Base-by-base conservation (phyloP, 2,888 invertebrate genomes). In the Tetragonula carbonaria region DNA sequence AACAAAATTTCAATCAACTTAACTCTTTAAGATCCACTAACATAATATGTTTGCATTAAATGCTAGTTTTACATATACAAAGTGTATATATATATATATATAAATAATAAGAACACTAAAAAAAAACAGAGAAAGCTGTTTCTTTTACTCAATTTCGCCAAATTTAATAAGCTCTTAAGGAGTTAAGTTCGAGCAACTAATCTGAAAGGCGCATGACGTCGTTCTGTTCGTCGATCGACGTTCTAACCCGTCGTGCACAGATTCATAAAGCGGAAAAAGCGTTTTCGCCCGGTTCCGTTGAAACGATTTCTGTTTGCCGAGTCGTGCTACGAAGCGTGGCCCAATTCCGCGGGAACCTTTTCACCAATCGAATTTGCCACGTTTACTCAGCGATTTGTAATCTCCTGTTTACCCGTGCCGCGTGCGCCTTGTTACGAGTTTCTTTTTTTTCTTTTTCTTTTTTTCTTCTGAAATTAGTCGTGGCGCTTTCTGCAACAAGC, bases 321-420 rank as follows among this genome's bases (percentile, higher is more conserved):
- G 65, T 45, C 57, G 38, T 18, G 67, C 80, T 55, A 59, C 74
- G 28, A 66, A 72, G n/a, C 80, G 82, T 33, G 74, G 67, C 72
- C 76, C 76, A 81, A 76, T 80, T 73, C 73, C 67, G 68, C 67
- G 67, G 81, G 33, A 73, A 81, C 83, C 81, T 73, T 77, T 53
- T 73, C 68, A 67, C 81, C 76, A 83, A 83, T 81, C 75, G 76
- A 83, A 83, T 83, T 81, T 76, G 62, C 72, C 57, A 76, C 76
- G 83, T 83, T 81, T 83, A 63, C 83, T 57, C 57, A 81, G 76
- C 76, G 81, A 83, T 81, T 83, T 59, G 83, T 81, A 81, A 83
- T 83, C 81, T 76, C 73, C 83, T 83, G 81, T 83, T 81, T 73
- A 83, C 83, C 38, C 51, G 23, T 28, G 62, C 51, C 62, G 62